These are phyloP conservation scores for Anolis carolinensis DNA, from an alignment of 2,113 vertebrate species.

Conservation along the genomic window DNA sequence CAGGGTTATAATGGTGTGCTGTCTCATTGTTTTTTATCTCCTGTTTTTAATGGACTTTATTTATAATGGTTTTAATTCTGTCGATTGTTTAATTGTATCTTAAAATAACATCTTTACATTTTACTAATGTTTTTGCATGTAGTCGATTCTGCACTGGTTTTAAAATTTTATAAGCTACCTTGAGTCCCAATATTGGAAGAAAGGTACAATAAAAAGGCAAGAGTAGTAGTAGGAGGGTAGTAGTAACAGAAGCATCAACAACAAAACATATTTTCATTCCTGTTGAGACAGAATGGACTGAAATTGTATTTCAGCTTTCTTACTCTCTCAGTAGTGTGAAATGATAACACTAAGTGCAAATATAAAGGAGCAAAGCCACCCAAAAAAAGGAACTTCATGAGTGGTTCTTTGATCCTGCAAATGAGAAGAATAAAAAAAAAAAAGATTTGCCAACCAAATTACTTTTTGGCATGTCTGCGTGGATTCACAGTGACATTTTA, in stretches of 20 bases:
- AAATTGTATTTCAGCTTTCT: background rate
- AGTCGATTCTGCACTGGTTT: no score
- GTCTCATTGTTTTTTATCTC: no score
- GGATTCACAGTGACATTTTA: background rate
- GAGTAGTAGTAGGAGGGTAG: no score
- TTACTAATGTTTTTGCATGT: no score
- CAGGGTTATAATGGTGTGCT: no score
- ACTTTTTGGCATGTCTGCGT: background rate
- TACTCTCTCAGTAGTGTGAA: background rate
- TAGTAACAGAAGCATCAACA: background rate
- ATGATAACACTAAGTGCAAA: background rate
- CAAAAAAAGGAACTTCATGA: background rate
- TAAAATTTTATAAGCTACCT: no score
- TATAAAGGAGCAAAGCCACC: background rate
- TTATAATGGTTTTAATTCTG: no score
- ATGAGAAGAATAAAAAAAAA: background rate
- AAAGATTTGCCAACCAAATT: background rate
- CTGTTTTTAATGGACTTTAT: no score
- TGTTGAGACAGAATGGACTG: slow-evolving; percentile 9
- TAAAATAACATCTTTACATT: no score
- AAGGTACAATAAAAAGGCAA: no score
- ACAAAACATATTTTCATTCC: background rate
- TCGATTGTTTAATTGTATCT: no score
- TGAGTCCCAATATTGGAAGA: no score
- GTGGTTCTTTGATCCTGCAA: background rate